These are phyloP conservation scores for Pycnomerus fuliginosus DNA, from an alignment of 2,888 invertebrate genomes.

Conservation along the genomic window DNA sequence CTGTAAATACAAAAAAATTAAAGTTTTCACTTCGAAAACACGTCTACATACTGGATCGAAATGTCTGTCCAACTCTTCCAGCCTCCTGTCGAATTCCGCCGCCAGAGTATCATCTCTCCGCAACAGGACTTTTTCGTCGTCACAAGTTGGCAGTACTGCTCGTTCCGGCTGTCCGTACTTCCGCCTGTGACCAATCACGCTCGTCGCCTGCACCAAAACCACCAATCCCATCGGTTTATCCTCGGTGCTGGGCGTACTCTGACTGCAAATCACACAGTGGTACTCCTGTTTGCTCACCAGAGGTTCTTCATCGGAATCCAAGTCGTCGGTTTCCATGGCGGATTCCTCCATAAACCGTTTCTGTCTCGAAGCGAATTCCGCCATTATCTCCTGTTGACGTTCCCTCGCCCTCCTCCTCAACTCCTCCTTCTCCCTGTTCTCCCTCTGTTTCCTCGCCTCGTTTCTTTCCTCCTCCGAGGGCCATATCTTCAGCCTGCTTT, in stretches of 20 bases:
- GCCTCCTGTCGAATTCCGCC: slow-evolving; percentile 73
- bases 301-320: slow-evolving; percentile 60
- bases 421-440: slow-evolving; percentile 76
- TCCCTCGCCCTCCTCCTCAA: slow-evolving; percentile 83
- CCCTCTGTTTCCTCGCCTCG: slow-evolving; percentile 68
- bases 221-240: slow-evolving; percentile 86
- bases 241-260: slow-evolving; percentile 80
- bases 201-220: slow-evolving; percentile 83
- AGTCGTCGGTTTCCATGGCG: slow-evolving; percentile 63
- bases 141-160: slow-evolving; percentile 62
- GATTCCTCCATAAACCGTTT: slow-evolving; percentile 89
- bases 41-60: slow-evolving; percentile 66
- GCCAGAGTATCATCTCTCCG: slow-evolving; percentile 66
- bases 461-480: slow-evolving; percentile 78
- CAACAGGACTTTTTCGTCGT: slow-evolving; percentile 62
- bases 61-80: slow-evolving; percentile 73
- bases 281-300: slow-evolving; percentile 67
- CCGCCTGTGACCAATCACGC: slow-evolving; percentile 79
- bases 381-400: slow-evolving; percentile 89
- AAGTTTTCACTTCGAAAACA: slow-evolving; percentile 1
- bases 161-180: slow-evolving; percentile 57
- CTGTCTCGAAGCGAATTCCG: slow-evolving; percentile 88
- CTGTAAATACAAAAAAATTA: too few relatives aligned
- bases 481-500: slow-evolving; percentile 74
- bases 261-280: slow-evolving; percentile 95